Evolutionary conservation across 2,113 vertebrate species (phyloP).

Genomic region (Peromyscus polionotus): DNA sequence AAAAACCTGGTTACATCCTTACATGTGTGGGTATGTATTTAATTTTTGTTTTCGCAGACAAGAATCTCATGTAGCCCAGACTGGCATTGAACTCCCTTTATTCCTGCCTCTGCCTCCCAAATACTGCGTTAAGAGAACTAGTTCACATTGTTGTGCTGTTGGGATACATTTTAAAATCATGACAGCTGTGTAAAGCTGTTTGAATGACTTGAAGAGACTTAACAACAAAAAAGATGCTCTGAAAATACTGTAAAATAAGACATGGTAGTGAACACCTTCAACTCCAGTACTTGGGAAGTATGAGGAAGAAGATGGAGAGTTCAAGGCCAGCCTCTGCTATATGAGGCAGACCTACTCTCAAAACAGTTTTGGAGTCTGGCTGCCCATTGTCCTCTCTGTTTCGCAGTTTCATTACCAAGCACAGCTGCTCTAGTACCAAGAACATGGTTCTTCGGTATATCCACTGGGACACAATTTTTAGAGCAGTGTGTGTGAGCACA

Average conservation of each 20-base stretch:
- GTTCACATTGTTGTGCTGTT: background rate
- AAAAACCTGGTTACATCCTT: background rate
- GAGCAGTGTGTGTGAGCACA: background rate
- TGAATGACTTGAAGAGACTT: background rate
- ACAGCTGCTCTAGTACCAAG: background rate
- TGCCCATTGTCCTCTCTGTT: background rate
- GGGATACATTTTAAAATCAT: background rate
- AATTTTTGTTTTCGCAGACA: background rate
- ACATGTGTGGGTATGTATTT: background rate
- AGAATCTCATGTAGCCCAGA: background rate
- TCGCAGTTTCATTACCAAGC: background rate
- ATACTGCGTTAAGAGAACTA: background rate
- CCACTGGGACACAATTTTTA: background rate
- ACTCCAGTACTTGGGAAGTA: background rate
- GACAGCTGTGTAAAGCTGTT: background rate
- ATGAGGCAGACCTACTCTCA: background rate
- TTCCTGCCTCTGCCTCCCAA: background rate
- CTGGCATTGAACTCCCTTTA: too few relatives aligned
- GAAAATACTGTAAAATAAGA: background rate
- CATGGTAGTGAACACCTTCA: background rate
- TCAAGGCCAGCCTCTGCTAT: too few relatives aligned
- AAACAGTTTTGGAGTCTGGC: background rate
- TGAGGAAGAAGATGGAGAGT: background rate
- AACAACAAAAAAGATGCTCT: background rate
- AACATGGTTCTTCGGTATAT: background rate